Conservation (phyloP, 2,888 invertebrate genomes). For the Nephrocerus scutellatus region DNA sequence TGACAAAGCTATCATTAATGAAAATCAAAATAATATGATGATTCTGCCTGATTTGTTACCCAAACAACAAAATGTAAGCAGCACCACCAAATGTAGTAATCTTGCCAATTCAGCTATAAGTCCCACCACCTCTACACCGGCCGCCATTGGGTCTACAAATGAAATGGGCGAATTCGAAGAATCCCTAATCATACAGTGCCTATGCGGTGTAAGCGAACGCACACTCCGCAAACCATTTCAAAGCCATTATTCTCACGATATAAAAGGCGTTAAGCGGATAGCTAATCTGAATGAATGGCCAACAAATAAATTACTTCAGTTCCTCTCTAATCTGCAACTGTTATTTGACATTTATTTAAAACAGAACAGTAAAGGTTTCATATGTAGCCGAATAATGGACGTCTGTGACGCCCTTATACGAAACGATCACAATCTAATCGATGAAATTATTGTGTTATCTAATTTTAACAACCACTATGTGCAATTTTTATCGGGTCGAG, state of each 20-base stretch:
- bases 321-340: conserved; percentile 75
- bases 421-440: conserved; percentile 76
- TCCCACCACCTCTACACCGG: conserved; percentile 3
- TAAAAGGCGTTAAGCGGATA: conserved; percentile 50
- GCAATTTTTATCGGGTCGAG: conserved; percentile 71
- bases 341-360: conserved; percentile 78
- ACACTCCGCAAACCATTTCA: conserved; percentile 66
- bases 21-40: too few relatives aligned
- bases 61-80: too few relatives aligned
- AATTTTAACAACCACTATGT: conserved; percentile 73
- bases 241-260: conserved; percentile 51
- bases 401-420: conserved; percentile 72
- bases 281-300: conserved; percentile 58
- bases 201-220: conserved; percentile 68
- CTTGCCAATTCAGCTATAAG: conserved; percentile 8
- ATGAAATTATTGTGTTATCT: conserved; percentile 73
- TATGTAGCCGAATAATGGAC: conserved; percentile 73
- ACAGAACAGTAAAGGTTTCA: conserved; percentile 73
- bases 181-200: conserved; percentile 64
- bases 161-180: conserved; percentile 47
- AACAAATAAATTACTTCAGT: conserved; percentile 63
- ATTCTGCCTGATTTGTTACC: too few relatives aligned
- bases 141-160: conserved; percentile 22
- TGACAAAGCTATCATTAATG: conserved; percentile 13
- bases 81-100: conserved; percentile 11